Conservation (phyloP, 2,888 invertebrate species). For the Apodemia duryi region DNA sequence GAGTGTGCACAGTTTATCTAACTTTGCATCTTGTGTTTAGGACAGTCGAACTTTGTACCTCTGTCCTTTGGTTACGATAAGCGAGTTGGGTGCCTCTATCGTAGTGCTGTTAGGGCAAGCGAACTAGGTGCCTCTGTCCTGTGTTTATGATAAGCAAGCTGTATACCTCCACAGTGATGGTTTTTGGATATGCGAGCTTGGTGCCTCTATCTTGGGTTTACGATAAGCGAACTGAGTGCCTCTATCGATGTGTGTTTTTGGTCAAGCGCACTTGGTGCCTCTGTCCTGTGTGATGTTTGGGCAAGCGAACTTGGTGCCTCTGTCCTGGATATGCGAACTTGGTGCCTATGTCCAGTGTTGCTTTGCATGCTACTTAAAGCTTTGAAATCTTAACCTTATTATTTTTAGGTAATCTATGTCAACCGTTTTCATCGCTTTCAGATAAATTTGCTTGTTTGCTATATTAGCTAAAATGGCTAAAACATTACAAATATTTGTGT, state of each 20-base stretch:
- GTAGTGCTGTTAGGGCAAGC: background rate
- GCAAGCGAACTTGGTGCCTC: background rate
- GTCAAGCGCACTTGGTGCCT: background rate
- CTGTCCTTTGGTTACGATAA: background rate
- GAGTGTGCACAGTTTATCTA: background rate
- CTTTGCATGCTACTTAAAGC: no score
- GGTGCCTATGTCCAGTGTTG: background rate
- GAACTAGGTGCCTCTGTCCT: background rate
- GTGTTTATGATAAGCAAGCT: background rate
- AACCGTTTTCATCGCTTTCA: no score
- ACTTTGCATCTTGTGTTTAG: background rate
- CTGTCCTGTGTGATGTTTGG: background rate
- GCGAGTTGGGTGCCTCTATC: background rate
- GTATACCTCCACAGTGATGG: background rate
- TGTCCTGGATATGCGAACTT: background rate
- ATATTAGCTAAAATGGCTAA: no score
- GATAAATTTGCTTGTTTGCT: no score
- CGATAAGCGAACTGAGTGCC: no score
- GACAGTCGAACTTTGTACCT: background rate
- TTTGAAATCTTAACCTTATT: no score
- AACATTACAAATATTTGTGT: no score
- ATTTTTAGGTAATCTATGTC: no score
- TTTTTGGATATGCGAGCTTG: background rate
- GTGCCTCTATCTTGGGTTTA: background rate
- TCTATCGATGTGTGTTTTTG: background rate